phyloP scores from a whole-genome alignment of 2,888 invertebrate species.

The Stegana nigrithorax region DNA sequence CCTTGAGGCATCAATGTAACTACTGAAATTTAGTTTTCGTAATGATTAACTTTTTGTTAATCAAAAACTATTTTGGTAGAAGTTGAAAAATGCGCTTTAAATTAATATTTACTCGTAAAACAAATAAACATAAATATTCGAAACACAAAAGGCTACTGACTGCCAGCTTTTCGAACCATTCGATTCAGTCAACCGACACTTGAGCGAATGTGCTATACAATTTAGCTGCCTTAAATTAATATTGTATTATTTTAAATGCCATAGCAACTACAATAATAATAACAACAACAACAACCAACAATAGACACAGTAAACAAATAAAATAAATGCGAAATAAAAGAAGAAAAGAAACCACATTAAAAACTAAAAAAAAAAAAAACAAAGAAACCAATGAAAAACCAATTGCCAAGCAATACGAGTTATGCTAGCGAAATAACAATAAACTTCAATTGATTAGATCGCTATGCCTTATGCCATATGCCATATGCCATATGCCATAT shows the following conservation, averaged over 20 bases:
- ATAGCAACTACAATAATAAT: constrained; percentile 1
- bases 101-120: constrained; percentile 40
- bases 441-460: constrained; percentile 59
- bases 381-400: too few relatives aligned
- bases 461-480: constrained; percentile 25
- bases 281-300: not conserved
- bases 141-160: constrained; percentile 60
- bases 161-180: constrained; percentile 44
- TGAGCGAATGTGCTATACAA: constrained; percentile 2
- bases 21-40: too few relatives aligned
- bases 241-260: constrained; percentile 15
- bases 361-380: not conserved
- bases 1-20: too few relatives aligned
- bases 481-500: too few relatives aligned
- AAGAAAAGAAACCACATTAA: constrained; percentile 3
- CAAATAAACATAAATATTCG: constrained; percentile 58
- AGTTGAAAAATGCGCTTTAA: too few relatives aligned
- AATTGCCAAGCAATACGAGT: not conserved
- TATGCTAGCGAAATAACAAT: constrained; percentile 39
- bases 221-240: constrained; percentile 10
- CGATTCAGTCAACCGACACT: constrained; percentile 4
- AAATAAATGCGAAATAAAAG: not conserved
- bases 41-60: not conserved
- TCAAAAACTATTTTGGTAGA: not conserved
- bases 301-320: not conserved